phyloP scores from a whole-genome alignment of 1,140 invertebrate genomes.

The Saccostrea echinata region DNA sequence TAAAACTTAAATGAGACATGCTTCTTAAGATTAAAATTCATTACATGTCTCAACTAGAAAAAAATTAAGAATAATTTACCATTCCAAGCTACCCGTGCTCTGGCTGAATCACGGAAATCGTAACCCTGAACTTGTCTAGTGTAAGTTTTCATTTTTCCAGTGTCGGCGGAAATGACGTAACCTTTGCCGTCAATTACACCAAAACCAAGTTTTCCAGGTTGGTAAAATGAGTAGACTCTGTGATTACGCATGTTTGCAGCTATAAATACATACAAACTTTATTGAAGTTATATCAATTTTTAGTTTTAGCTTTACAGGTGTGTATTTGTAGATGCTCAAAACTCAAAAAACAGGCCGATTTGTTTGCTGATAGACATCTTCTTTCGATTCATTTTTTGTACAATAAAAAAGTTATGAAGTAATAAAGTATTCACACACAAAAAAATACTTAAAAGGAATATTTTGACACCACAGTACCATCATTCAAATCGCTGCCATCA shows the following conservation, averaged over 20 bases:
- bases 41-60: too few species aligned
- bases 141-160: conserved; percentile 35
- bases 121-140: background rate
- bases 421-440: background rate
- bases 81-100: conserved; percentile 14
- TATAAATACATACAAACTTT: background rate
- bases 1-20: too few species aligned
- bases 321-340: background rate
- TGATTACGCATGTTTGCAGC: conserved; percentile 34
- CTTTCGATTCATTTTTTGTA: background rate
- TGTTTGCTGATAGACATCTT: background rate
- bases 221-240: conserved; percentile 35
- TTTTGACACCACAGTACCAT: background rate
- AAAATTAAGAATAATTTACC: background rate
- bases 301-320: too few species aligned
- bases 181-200: conserved; percentile 11
- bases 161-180: conserved; percentile 48
- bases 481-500: conserved; percentile 48
- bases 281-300: too few species aligned
- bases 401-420: background rate
- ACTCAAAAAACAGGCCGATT: background rate
- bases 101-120: conserved; percentile 9
- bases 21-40: too few species aligned
- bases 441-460: background rate
- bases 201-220: conserved; percentile 44